A percentile compares a stretch with the other conserved stretches of the same genome.
These are phyloP conservation scores for Menidia menidia DNA, from an alignment of 2,797 vertebrate genomes.

Conservation along the genomic window DNA sequence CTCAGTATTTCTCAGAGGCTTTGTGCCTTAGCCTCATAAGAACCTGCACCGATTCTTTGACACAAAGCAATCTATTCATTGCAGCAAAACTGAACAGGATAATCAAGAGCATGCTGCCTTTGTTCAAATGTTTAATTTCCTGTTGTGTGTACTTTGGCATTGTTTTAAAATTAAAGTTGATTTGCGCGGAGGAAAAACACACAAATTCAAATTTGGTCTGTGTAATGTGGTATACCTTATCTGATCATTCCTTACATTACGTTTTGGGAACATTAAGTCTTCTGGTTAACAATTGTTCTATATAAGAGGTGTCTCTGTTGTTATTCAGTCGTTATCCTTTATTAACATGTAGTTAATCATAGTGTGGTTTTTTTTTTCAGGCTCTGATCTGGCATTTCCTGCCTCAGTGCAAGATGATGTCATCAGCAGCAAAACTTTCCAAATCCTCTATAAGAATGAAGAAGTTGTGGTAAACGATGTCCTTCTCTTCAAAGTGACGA, in stretches of 20 bases:
- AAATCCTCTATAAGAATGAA: slow-evolving; percentile 99
- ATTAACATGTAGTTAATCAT: not conserved
- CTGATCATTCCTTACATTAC: not conserved
- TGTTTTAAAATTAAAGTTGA: not conserved
- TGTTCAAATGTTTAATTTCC: not conserved
- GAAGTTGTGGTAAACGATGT: slow-evolving; percentile 96
- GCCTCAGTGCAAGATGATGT: slow-evolving; percentile 92
- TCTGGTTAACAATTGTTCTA: not conserved
- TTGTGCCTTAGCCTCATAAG: slow-evolving; percentile 18
- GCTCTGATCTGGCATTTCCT: slow-evolving; percentile 93
- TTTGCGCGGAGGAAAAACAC: not conserved
- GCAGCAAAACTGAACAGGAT: slow-evolving; percentile 26
- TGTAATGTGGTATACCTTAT: too few relatives aligned
- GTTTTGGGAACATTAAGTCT: not conserved
- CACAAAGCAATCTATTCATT: slow-evolving; percentile 25
- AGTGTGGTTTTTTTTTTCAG: slow-evolving; percentile 72
- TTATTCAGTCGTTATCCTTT: not conserved
- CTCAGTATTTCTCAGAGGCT: slow-evolving; percentile 42
- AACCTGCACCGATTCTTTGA: slow-evolving; percentile 14
- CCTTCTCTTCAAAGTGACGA: slow-evolving; percentile 97
- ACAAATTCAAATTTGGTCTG: too few relatives aligned
- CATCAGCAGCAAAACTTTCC: slow-evolving; percentile 98
- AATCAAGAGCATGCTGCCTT: not conserved
- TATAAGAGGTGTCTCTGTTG: not conserved
- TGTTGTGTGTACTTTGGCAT: not conserved